These are phyloP conservation scores for Diadophis punctatus DNA, from an alignment of 2,113 vertebrate species.

Conservation along the genomic window DNA sequence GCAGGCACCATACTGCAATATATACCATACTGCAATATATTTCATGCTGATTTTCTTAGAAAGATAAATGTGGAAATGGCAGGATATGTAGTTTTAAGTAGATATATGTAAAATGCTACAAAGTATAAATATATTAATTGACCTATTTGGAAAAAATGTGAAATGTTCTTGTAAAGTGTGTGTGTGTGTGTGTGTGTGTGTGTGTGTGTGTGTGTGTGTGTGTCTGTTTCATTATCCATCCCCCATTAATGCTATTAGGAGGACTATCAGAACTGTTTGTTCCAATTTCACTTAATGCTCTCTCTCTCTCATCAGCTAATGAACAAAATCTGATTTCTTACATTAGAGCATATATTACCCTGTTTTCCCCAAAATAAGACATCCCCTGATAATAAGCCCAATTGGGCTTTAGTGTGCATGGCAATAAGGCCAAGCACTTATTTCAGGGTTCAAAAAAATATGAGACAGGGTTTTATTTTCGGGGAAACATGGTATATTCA, in stretches of 20 bases:
- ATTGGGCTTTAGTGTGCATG: no score
- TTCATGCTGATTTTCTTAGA: background rate
- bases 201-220: no score
- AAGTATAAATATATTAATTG: background rate
- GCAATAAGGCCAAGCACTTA: no score
- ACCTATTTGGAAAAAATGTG: background rate
- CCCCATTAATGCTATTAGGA: background rate
- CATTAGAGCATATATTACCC: background rate
- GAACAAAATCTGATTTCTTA: background rate
- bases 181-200: no score
- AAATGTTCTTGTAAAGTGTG: background rate
- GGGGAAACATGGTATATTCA: no score
- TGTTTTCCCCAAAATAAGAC: no score
- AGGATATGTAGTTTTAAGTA: background rate
- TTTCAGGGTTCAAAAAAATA: no score
- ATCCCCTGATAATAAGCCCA: no score
- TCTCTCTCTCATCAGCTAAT: background rate
- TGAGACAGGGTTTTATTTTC: no score
- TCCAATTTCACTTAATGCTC: background rate
- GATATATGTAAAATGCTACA: background rate
- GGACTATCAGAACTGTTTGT: background rate
- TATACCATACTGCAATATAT: no score
- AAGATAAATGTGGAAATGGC: background rate
- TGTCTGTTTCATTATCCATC: background rate
- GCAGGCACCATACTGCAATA: background rate